phyloP scores from a whole-genome alignment of 2,797 vertebrate genomes.

The Sebastes hubbsi region DNA sequence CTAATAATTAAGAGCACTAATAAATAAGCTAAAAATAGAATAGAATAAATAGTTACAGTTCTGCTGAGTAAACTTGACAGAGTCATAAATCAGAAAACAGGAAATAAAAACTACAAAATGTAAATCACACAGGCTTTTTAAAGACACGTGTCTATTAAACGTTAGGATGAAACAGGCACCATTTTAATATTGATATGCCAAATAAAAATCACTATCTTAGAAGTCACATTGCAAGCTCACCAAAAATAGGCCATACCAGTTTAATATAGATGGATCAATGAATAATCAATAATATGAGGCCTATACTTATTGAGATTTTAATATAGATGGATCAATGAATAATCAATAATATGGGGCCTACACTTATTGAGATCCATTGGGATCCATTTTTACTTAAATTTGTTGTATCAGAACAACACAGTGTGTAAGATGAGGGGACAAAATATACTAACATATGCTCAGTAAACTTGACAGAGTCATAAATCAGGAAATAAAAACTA shows the following conservation, averaged over 20 bases:
- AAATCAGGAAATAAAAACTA: not conserved
- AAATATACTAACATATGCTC: not conserved
- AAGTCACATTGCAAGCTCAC: not conserved
- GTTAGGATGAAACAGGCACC: too few relatives aligned
- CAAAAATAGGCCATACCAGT: not conserved
- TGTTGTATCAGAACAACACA: not conserved
- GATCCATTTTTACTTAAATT: too few relatives aligned
- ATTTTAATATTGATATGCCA: not conserved
- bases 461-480: not conserved
- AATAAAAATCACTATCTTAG: not conserved
- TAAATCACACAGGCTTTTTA: not conserved
- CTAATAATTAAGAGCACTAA: too few relatives aligned
- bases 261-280: too few relatives aligned
- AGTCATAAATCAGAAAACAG: not conserved
- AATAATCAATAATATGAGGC: not conserved
- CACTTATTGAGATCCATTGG: too few relatives aligned
- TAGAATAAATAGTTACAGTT: too few relatives aligned
- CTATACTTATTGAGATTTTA: too few relatives aligned
- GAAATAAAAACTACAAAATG: not conserved
- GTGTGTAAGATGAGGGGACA: not conserved
- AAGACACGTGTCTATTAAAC: too few relatives aligned
- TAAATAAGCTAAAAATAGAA: too few relatives aligned
- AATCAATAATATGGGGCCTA: too few relatives aligned
- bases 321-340: too few relatives aligned
- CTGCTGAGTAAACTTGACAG: not conserved